These are phyloP conservation scores for Galbula dea DNA, from an alignment of 2,113 vertebrate genomes.

Conservation along the genomic window DNA sequence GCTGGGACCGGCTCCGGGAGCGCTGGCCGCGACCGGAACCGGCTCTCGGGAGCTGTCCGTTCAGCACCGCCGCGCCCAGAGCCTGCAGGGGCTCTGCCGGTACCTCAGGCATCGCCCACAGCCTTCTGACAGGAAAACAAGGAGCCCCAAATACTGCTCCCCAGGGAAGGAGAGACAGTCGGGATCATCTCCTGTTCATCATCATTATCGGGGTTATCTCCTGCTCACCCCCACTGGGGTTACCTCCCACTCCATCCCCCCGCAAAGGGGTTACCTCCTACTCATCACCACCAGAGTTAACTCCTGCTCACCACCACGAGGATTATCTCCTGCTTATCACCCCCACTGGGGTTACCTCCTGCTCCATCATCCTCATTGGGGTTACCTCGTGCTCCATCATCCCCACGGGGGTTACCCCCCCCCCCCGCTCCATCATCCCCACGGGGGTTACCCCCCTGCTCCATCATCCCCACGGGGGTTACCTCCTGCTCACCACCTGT, in stretches of 20 bases:
- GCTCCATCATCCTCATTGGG: background rate
- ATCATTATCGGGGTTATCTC: background rate
- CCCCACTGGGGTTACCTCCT: no score
- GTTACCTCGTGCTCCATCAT: background rate
- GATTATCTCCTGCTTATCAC: no score
- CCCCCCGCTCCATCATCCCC: no score
- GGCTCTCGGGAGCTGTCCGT: constrained; percentile 70
- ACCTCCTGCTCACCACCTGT: background rate
- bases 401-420: background rate
- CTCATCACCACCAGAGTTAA: no score
- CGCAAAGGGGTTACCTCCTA: no score
- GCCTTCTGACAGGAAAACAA: background rate
- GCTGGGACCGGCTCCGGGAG: background rate
- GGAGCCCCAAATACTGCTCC: background rate
- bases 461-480: background rate
- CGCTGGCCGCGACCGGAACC: no score
- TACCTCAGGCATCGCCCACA: background rate
- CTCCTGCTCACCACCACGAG: no score
- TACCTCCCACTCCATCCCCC: background rate
- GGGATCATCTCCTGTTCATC: background rate
- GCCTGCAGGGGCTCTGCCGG: background rate
- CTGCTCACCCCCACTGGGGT: background rate
- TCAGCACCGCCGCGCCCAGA: background rate
- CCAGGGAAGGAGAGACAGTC: background rate
- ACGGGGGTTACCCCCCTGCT: background rate